Percentiles rank a stretch among this genome's conserved stretches.
These are phyloP conservation scores for Euura saliciscinereae DNA, from an alignment of 1,140 invertebrate genomes.

Conservation along the genomic window DNA sequence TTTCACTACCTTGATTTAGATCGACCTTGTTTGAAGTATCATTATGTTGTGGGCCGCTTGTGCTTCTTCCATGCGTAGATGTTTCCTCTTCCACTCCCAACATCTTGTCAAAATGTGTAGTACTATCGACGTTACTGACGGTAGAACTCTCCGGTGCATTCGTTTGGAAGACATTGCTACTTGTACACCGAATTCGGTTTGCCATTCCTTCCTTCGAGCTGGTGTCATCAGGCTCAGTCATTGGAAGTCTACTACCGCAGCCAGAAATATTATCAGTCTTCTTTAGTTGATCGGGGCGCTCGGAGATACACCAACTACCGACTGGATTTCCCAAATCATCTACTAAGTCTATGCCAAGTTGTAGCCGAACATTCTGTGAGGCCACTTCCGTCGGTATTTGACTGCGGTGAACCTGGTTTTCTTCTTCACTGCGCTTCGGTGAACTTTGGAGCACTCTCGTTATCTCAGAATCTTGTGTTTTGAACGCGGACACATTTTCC, in stretches of 20 bases:
- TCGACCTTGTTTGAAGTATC: not conserved
- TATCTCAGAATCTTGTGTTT: too few relatives aligned
- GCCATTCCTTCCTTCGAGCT: not conserved
- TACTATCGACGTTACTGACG: not conserved
- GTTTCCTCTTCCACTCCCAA: not conserved
- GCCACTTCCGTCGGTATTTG: too few relatives aligned
- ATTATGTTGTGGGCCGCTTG: not conserved
- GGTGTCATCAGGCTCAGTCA: not conserved
- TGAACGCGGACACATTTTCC: too few relatives aligned
- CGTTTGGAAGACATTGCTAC: not conserved
- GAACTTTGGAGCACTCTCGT: too few relatives aligned
- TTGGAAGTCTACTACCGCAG: not conserved
- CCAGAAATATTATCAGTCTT: not conserved
- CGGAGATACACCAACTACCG: not conserved
- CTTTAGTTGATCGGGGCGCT: not conserved
- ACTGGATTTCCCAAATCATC: not conserved
- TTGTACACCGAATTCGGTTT: not conserved
- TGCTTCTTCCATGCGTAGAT: not conserved
- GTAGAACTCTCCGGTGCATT: not conserved
- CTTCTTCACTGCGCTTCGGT: too few relatives aligned
- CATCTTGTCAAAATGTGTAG: not conserved
- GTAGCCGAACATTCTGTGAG: not conserved
- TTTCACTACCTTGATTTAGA: not conserved
- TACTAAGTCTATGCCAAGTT: not conserved
- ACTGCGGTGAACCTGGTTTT: too few relatives aligned